A percentile compares a stretch with the other conserved stretches of the same genome.
These are phyloP conservation scores for Forbesichthys papilliferus DNA, from an alignment of 2,113 vertebrate species.

Conservation along the genomic window DNA sequence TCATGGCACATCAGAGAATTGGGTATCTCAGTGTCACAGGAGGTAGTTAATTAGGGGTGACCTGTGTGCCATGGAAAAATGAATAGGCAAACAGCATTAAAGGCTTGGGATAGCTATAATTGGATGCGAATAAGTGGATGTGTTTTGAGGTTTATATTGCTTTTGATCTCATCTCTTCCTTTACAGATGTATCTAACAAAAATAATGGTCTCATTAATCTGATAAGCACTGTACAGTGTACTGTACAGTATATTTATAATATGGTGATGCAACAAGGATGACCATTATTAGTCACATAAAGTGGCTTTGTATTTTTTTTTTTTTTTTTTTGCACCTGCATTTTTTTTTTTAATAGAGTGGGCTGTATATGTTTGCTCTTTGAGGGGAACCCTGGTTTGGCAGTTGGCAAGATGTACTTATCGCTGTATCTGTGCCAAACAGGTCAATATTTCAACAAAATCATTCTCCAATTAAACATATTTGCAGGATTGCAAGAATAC, in stretches of 20 bases:
- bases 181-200: conserved; percentile 20
- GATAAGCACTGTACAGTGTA: conserved; percentile 17
- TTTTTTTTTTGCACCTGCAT: conserved; percentile 3
- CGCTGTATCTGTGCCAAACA: conserved; percentile 46
- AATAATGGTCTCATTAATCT: conserved; percentile 25
- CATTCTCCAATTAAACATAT: neutral
- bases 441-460: conserved; percentile 26
- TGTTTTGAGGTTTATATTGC: conserved; percentile 33
- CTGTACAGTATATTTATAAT: conserved; percentile 7
- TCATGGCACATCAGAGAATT: conserved; percentile 7
- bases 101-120: conserved; percentile 49
- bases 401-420: conserved; percentile 23
- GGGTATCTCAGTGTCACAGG: conserved; percentile 53
- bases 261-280: conserved; percentile 35
- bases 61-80: conserved; percentile 37
- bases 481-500: neutral
- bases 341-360: conserved; percentile 30
- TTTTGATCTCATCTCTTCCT: conserved; percentile 39
- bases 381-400: conserved; percentile 43
- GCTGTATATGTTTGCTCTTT: conserved; percentile 59
- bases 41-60: conserved; percentile 61
- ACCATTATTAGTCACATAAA: conserved; percentile 47
- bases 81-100: conserved; percentile 42
- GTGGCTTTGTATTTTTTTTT: conserved; percentile 39
- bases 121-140: conserved; percentile 49